phyloP scores from a whole-genome alignment of 2,888 invertebrate species.

The Ceriagrion tenellum region DNA sequence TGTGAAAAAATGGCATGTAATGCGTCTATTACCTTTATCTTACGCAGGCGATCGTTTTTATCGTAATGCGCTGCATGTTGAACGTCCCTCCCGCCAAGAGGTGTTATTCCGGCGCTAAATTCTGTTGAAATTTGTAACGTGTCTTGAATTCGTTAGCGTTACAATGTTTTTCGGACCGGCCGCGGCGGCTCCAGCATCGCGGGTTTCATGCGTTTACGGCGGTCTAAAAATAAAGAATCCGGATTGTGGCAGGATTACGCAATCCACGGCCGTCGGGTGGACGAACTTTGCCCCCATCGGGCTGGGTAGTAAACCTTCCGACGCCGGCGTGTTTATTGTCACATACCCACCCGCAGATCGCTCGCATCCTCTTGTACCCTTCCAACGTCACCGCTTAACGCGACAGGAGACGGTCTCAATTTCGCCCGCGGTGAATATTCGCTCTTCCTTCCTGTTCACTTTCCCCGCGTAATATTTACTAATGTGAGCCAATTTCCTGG shows the following conservation, averaged over 20 bases:
- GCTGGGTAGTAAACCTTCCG: not conserved
- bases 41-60: too few species aligned
- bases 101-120: too few species aligned
- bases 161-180: not conserved
- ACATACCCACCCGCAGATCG: not conserved
- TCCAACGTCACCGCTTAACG: not conserved
- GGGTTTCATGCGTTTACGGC: not conserved
- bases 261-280: not conserved
- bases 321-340: not conserved
- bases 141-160: not conserved
- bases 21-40: too few species aligned
- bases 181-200: not conserved
- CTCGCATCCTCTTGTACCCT: not conserved
- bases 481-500: too few species aligned
- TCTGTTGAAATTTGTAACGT: not conserved
- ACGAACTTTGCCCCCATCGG: constrained; percentile 1
- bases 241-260: constrained; percentile 7
- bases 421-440: not conserved
- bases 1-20: too few species aligned
- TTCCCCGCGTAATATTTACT: too few species aligned
- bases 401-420: not conserved
- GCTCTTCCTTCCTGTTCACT: too few species aligned
- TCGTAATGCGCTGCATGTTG: too few species aligned
- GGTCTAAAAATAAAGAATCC: constrained; percentile 13
- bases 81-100: too few species aligned